Base-by-base conservation (phyloP, 2,888 invertebrate genomes). In the Netelia inedita region DNA sequence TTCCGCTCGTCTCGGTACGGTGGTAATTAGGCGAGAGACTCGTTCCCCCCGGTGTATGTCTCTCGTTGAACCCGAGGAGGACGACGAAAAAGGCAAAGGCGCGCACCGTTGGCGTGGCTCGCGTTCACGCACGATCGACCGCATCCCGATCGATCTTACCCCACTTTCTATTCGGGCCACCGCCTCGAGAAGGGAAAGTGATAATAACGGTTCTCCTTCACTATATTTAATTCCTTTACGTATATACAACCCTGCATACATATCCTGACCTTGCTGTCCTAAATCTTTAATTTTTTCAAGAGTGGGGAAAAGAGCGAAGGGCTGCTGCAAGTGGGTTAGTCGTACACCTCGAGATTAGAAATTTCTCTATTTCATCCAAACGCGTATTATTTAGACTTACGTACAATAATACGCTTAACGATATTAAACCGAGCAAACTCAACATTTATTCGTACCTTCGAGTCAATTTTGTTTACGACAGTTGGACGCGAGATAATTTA, bases 91-190 rank as follows among this genome's bases (percentile, higher is more conserved):
- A 79, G 82, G 74, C 50, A 61, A 68, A 43, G 16, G 71, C 61
- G 59, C 65, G 73, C 23, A 72, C 63, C 35, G 35, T 35, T 35
- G 83, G 83, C 55, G 74, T 84, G 75, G 80, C 85, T 86, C 85
- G 75, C 74, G 82, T 88, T 87, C 81, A 88, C 84, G 87, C 88
- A 87, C 88, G 83, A 87, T 86, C 85, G 85, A 84, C 85, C 79
- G 82, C 82, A 76, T 79, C 87, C 84, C 86, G 81, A 86, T 85
- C 86, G 85, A 86, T 85, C 79, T 82, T 89, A 87, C 88, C 90
- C 91, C 87, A 91, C 90, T 90, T 90, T 90, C 89, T 88, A 87
- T 85, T 86, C 65, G 80, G 81, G 84, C 65, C 68, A 68, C 57
- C 82, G 80, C 87, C 72, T 79, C 79, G 68, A 72, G 80, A 86